Evolutionary conservation across 2,113 vertebrate genomes (phyloP).

Genomic region (Lophius piscatorius): DNA sequence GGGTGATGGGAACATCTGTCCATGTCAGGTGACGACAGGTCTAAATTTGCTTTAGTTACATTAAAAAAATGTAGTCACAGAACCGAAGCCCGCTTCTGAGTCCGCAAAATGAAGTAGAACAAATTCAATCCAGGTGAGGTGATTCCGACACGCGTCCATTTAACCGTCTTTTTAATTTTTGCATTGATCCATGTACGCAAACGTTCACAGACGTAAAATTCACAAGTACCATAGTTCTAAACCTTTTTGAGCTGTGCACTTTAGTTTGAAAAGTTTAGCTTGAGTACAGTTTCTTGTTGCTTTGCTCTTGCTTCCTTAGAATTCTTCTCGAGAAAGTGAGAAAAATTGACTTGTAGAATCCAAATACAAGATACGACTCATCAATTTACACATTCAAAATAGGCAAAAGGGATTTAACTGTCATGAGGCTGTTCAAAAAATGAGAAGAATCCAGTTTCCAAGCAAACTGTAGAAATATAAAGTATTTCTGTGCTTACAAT

Average conservation of each 20-base stretch:
- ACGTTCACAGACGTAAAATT: background rate
- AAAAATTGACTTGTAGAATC: background rate
- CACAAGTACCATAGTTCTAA: background rate
- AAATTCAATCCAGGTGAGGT: constrained; percentile 12
- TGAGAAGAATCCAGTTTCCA: background rate
- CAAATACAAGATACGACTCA: background rate
- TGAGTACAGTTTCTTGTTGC: no score
- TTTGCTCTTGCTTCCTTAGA: background rate
- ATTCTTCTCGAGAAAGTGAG: background rate
- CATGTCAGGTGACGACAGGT: background rate
- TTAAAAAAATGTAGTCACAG: background rate
- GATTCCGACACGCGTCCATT: background rate
- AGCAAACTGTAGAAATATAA: background rate
- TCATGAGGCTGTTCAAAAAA: background rate
- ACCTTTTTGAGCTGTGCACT: background rate
- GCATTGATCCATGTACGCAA: background rate
- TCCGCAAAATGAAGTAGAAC: background rate
- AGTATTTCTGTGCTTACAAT: no score
- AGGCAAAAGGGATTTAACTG: background rate
- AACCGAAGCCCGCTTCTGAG: background rate
- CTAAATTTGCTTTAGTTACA: background rate
- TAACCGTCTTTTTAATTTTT: background rate
- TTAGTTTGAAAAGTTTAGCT: constrained; percentile 8
- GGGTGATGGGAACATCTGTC: background rate
- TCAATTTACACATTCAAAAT: no score